phyloP scores from a whole-genome alignment of 1,140 invertebrate genomes.

The Trialeurodes vaporariorum region DNA sequence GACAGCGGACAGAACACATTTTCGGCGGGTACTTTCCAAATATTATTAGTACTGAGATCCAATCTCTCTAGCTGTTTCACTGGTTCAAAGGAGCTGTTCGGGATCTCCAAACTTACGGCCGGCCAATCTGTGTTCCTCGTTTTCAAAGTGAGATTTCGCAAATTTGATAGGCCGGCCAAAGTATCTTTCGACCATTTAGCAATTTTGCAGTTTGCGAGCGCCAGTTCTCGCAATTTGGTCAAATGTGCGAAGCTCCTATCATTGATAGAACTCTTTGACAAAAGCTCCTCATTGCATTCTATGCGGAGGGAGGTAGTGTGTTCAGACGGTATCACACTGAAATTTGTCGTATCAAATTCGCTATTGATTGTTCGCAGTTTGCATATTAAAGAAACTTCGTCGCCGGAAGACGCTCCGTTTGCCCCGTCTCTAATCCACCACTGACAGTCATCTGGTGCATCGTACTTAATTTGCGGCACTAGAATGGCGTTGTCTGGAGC shows the following conservation, averaged over 20 bases:
- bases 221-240: constrained; percentile 57
- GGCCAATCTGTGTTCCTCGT: constrained; percentile 68
- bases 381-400: constrained; percentile 66
- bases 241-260: constrained; percentile 68
- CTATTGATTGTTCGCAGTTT: constrained; percentile 65
- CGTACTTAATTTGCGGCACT: constrained; percentile 50
- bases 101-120: constrained; percentile 62
- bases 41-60: constrained; percentile 77
- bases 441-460: constrained; percentile 70
- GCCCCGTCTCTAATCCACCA: constrained; percentile 41
- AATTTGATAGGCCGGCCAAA: constrained; percentile 55
- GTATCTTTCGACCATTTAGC: constrained; percentile 59
- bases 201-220: constrained; percentile 75
- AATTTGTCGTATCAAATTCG: constrained; percentile 74
- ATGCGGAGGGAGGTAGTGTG: constrained; percentile 67
- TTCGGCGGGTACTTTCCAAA: constrained; percentile 67
- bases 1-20: constrained; percentile 69
- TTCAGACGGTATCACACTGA: constrained; percentile 71
- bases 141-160: constrained; percentile 66
- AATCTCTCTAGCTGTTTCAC: constrained; percentile 62
- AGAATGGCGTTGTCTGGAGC: constrained; percentile 32
- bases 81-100: constrained; percentile 54
- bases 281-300: constrained; percentile 60
- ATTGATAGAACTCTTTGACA: constrained; percentile 57
- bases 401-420: constrained; percentile 25